Base-by-base conservation (phyloP, 2,797 vertebrate genomes). In the Sciurus vulgaris region DNA sequence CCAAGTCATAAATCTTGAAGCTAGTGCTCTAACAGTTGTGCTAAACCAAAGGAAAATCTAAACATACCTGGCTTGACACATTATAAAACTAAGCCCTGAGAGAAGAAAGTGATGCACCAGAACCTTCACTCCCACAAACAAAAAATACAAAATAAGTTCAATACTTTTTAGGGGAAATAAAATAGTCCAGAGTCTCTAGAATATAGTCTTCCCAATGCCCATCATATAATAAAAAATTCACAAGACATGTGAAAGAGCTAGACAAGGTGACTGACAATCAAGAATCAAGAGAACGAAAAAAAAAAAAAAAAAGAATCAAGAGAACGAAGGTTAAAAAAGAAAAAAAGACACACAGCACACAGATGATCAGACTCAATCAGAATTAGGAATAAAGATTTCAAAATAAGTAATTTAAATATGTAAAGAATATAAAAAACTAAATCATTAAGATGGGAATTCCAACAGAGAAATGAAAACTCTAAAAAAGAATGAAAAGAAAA, bases 391-490 rank as follows among this genome's bases (percentile, higher is more conserved):
- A 51, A 65, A 18, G 5, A 59, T 67, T 94, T 79, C 30, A 69
- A 94, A 94, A 72, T 67, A 77, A 84, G 56, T 72, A 65, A 11
- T 67, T 85, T 61, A 92, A 56, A 56, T 20, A 33, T 77, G 47
- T 24, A 70, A 77, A 90, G 22, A 72, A 61, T 70, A 69, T 8
- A 47, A 17, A 83, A 10, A 63, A 82, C 63, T 7, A 38, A 41
- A 69, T 86, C 9, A 33, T 35, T 85, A 44, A 79, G 28, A 82
- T 81, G 41, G 49, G 35, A 79, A 89, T 76, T 81, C 9, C 18
- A 82, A 93, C 5, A 41, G 15, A 74, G 1, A 93, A 76, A 78
- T 41, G 12, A 92, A 94, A 81, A 63, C 20, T 35, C 26, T 56
- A 59, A 78, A 56, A 85, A 54, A 63, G 22, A 77, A 63, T 28